Base-by-base conservation (phyloP, 1,140 invertebrate genomes). In the Euwallacea fornicatus region DNA sequence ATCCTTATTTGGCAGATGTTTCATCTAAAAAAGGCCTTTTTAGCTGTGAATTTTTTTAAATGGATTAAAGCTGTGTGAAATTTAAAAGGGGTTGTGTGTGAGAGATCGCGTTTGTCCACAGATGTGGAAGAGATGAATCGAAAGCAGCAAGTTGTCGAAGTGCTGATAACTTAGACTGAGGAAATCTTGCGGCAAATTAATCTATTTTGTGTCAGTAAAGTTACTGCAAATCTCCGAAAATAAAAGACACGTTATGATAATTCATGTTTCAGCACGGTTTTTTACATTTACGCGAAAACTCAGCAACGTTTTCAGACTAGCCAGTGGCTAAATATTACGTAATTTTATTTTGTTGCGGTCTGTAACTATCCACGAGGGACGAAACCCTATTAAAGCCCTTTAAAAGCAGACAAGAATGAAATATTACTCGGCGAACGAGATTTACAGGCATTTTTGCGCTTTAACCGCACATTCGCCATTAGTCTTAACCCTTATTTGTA, bases 371-470 rank as follows among this genome's bases (percentile, higher is more conserved):
- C 46, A 50, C 46, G 13, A 50, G 46, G 46, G 46, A 50, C 46
- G 46, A 50, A 50, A 50, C 46, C 46, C 46, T 50, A 50, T 50
- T 50, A 50, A 50, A 50, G 46, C 47, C 44, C 33, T 64, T 42
- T 44, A 47, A 64, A 64, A 50, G 43, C 62, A 64, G 11, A 44
- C 21, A 42, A 44, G 62, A 64, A 64, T 64, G 62, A 64, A 64
- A 64, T 64, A 47, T 64, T 46, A 46, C 42, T 15, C 42, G n/a
- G 42, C n/a, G 62, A 64, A 47, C 13, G 44, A 21, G 62, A 64
- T 64, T 64, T 64, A 64, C 42, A 64, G 21, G 43, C 62, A 44
- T 44, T 64, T 46, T 64, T 50, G 10, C 46, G 62, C 62, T 44
- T 15, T 47, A 46, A 42, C 6, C 7, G 62, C 42, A 21, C n/a